These are phyloP conservation scores for Parazoanthus darwini DNA, from an alignment of 92 coral and sea anemone species.

Conservation along the genomic window DNA sequence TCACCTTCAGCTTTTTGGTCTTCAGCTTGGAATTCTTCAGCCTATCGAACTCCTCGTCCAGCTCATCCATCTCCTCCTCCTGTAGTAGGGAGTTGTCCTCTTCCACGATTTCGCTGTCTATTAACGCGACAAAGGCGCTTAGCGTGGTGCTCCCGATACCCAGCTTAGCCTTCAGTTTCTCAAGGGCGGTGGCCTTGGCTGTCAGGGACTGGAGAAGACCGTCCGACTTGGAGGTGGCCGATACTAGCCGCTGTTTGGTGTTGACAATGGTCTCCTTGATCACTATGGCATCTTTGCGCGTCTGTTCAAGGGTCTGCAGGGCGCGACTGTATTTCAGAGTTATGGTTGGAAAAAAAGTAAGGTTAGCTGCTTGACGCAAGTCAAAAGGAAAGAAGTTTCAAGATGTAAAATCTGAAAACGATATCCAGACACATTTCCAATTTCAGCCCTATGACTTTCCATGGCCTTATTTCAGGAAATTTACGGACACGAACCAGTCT, in stretches of 20 bases:
- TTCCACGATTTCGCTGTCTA: slow-evolving; percentile 94
- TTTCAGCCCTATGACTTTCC: too few relatives aligned
- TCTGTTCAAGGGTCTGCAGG: slow-evolving; percentile 83
- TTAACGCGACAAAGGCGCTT: slow-evolving; percentile 89
- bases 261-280: slow-evolving; percentile 83
- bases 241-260: slow-evolving; percentile 79
- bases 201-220: slow-evolving; percentile 84
- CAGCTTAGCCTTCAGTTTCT: slow-evolving; percentile 94
- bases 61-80: slow-evolving; percentile 89
- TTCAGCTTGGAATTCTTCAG: slow-evolving; percentile 84
- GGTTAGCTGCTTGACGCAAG: background rate
- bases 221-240: slow-evolving; percentile 80
- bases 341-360: background rate
- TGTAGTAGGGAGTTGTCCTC: slow-evolving; percentile 81
- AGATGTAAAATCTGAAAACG: too few relatives aligned
- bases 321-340: slow-evolving; percentile 61
- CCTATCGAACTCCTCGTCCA: slow-evolving; percentile 96
- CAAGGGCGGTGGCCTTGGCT: slow-evolving; percentile 82
- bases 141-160: slow-evolving; percentile 94
- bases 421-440: too few relatives aligned
- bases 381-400: background rate
- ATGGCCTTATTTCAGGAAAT: too few relatives aligned
- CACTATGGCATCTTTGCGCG: slow-evolving; percentile 88
- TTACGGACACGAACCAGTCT: background rate
- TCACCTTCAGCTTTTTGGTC: slow-evolving; percentile 76